These are phyloP conservation scores for Acanthurus tractus DNA, from an alignment of 2,797 vertebrate genomes.

Conservation along the genomic window DNA sequence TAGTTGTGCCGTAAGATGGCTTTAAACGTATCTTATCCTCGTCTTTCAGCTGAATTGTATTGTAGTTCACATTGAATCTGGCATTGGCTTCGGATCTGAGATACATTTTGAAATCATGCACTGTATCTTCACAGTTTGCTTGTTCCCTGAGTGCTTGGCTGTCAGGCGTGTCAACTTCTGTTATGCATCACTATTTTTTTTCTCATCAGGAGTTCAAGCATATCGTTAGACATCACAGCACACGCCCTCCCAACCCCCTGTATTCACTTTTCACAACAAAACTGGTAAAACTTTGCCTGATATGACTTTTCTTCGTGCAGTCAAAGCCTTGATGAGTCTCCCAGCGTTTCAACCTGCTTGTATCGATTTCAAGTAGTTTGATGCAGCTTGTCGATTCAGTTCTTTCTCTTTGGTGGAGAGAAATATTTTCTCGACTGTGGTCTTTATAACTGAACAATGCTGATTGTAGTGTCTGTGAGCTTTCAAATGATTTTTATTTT, in stretches of 20 bases:
- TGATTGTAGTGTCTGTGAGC: slow-evolving; percentile 14
- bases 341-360: slow-evolving; percentile 37
- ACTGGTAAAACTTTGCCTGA: slow-evolving; percentile 14
- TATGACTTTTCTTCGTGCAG: background rate
- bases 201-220: slow-evolving; percentile 52
- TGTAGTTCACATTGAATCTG: slow-evolving; percentile 26
- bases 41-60: background rate
- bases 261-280: slow-evolving; percentile 16
- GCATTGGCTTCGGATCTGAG: slow-evolving; percentile 27
- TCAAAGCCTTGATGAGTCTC: slow-evolving; percentile 6
- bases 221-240: slow-evolving; percentile 45
- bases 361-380: slow-evolving; percentile 62
- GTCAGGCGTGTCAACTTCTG: slow-evolving; percentile 43
- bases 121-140: slow-evolving; percentile 35
- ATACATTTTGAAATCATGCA: slow-evolving; percentile 33
- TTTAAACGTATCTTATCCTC: slow-evolving; percentile 17
- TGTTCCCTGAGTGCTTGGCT: slow-evolving; percentile 42
- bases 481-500: slow-evolving; percentile 39
- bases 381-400: slow-evolving; percentile 49
- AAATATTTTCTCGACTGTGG: slow-evolving; percentile 38
- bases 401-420: slow-evolving; percentile 14
- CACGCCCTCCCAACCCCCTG: slow-evolving; percentile 14
- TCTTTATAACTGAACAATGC: slow-evolving; percentile 45
- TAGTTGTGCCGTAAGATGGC: background rate
- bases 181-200: slow-evolving; percentile 66